phyloP scores from a whole-genome alignment of 2,888 invertebrate species.

The Drosophila mulleri region DNA sequence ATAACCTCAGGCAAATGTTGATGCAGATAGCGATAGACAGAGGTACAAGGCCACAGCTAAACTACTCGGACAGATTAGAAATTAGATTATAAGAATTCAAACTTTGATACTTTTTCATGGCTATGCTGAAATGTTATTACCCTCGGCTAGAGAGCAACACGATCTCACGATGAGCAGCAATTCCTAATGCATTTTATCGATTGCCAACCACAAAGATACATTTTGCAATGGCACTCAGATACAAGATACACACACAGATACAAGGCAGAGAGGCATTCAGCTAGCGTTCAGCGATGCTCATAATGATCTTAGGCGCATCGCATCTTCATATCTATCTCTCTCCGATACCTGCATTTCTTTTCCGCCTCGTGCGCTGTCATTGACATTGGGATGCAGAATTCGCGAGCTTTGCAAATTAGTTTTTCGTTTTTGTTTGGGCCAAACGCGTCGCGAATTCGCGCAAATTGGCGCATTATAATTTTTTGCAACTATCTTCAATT shows the following conservation, averaged over 20 bases:
- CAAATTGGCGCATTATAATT: conserved; percentile 39
- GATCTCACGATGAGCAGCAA: conserved; percentile 38
- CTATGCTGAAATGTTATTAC: neutral
- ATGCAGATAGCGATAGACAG: neutral
- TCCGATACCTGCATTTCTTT: conserved; percentile 38
- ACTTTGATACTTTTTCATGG: neutral
- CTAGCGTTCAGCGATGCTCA: conserved; percentile 15
- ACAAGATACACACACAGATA: neutral
- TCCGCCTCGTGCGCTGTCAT: conserved; percentile 52
- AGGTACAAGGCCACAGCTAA: neutral
- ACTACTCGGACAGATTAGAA: too few species aligned
- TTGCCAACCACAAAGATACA: conserved; percentile 59
- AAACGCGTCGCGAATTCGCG: conserved; percentile 57
- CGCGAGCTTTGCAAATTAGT: conserved; percentile 62
- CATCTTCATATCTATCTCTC: conserved; percentile 1
- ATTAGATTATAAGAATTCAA: too few species aligned
- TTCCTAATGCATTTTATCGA: conserved; percentile 67
- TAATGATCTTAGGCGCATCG: conserved; percentile 7
- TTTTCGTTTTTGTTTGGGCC: conserved; percentile 56
- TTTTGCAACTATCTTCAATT: conserved; percentile 9
- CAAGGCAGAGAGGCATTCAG: conserved; percentile 1
- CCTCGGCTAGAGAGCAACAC: conserved; percentile 8
- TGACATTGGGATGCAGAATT: conserved; percentile 70
- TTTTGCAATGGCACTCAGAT: conserved; percentile 30
- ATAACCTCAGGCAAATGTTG: neutral